A percentile compares a stretch with the other conserved stretches of the same genome.
These are phyloP conservation scores for Brachionichthys hirsutus DNA, from an alignment of 2,113 vertebrate genomes.

Conservation along the genomic window DNA sequence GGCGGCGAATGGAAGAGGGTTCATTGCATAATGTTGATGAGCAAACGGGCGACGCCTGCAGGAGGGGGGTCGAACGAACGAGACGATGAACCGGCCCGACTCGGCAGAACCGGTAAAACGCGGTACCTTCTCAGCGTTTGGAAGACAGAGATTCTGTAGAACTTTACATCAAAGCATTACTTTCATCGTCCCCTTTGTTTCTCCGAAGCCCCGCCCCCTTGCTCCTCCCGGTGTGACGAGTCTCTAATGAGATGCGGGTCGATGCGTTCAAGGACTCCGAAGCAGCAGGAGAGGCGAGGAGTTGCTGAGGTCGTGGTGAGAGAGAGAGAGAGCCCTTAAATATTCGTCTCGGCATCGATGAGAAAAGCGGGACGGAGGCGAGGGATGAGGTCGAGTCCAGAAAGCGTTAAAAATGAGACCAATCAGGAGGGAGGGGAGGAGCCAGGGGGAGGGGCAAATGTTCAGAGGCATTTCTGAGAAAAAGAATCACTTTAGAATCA, in stretches of 20 bases:
- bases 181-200: slow-evolving; percentile 80
- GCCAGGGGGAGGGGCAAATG: neutral
- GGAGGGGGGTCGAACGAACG: slow-evolving; percentile 16
- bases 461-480: neutral
- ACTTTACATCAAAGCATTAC: slow-evolving; percentile 73
- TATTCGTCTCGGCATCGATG: slow-evolving; percentile 60
- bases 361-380: slow-evolving; percentile 45
- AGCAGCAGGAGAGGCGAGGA: slow-evolving; percentile 60
- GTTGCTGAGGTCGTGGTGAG: slow-evolving; percentile 66
- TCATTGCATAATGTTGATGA: too few species aligned
- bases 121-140: slow-evolving; percentile 73
- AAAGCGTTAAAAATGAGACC: too few species aligned
- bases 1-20: too few species aligned
- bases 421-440: too few species aligned
- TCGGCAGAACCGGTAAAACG: slow-evolving; percentile 72
- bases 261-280: slow-evolving; percentile 49
- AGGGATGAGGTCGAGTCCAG: neutral
- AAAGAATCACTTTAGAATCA: too few species aligned
- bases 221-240: too few species aligned
- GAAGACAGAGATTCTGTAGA: slow-evolving; percentile 85
- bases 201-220: slow-evolving; percentile 12
- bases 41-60: too few species aligned
- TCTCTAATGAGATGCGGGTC: neutral
- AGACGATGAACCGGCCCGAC: slow-evolving; percentile 65
- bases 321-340: slow-evolving; percentile 75